phyloP scores from a whole-genome alignment of 2,888 invertebrate species.

The Tinea trinotella region DNA sequence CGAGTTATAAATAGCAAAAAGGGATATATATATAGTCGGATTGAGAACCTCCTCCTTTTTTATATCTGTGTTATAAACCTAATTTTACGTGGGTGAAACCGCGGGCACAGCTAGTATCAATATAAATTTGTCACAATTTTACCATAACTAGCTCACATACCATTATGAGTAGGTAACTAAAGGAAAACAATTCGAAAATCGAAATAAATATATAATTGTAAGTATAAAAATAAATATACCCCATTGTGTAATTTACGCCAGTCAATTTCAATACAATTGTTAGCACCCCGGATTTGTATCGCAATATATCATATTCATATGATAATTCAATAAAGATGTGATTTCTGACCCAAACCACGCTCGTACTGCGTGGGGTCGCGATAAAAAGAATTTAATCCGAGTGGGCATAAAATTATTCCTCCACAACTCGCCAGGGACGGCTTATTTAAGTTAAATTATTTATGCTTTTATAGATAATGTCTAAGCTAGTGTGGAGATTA shows the following conservation, averaged over 20 bases:
- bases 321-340: conserved; percentile 66
- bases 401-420: conserved; percentile 59
- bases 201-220: neutral
- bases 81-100: no score
- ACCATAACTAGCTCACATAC: no score
- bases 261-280: conserved; percentile 29
- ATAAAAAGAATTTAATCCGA: conserved; percentile 56
- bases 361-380: conserved; percentile 37
- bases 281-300: conserved; percentile 48
- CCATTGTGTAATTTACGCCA: no score
- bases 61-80: no score
- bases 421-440: conserved; percentile 43
- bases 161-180: conserved; percentile 23
- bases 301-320: conserved; percentile 65
- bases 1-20: no score
- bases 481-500: conserved; percentile 39
- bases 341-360: conserved; percentile 47
- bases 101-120: no score
- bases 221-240: no score
- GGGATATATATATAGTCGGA: no score
- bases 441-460: conserved; percentile 51
- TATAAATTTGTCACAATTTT: no score
- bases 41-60: no score
- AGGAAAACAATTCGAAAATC: conserved; percentile 24
- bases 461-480: conserved; percentile 49